phyloP scores from a whole-genome alignment of 2,113 vertebrate genomes.

The Petroica traversi region DNA sequence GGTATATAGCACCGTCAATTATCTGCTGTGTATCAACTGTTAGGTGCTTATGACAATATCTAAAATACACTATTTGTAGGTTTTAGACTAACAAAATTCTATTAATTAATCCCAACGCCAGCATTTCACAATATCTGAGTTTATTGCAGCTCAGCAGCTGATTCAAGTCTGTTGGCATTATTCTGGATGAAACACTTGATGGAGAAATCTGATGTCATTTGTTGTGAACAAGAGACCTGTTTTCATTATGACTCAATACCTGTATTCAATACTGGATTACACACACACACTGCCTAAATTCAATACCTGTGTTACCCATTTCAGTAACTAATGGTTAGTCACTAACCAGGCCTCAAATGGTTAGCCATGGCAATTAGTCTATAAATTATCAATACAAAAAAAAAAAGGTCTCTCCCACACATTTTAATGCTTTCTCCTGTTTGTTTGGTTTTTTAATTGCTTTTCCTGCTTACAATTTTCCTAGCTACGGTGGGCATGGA shows the following conservation, averaged over 20 bases:
- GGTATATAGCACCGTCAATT: not conserved
- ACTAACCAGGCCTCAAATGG: not conserved
- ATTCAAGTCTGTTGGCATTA: not conserved
- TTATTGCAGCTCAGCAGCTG: not conserved
- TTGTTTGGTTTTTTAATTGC: not conserved
- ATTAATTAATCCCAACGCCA: not conserved
- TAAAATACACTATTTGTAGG: not conserved
- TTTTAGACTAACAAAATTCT: not conserved
- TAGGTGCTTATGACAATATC: not conserved
- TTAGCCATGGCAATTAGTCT: not conserved
- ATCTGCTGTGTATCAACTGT: not conserved
- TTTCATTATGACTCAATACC: not conserved
- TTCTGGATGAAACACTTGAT: not conserved
- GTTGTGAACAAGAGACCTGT: not conserved
- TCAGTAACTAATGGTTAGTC: not conserved
- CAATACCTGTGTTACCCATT: not conserved
- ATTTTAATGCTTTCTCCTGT: not conserved
- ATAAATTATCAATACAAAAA: not conserved
- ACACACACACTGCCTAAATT: not conserved
- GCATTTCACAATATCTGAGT: not conserved
- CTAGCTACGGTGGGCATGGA: slow-evolving; percentile 7
- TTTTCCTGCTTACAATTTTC: slow-evolving; percentile 34
- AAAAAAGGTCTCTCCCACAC: not conserved
- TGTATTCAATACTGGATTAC: not conserved
- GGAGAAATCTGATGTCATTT: not conserved